phyloP scores from a whole-genome alignment of 1,140 invertebrate species.

The Drosophila insularis region DNA sequence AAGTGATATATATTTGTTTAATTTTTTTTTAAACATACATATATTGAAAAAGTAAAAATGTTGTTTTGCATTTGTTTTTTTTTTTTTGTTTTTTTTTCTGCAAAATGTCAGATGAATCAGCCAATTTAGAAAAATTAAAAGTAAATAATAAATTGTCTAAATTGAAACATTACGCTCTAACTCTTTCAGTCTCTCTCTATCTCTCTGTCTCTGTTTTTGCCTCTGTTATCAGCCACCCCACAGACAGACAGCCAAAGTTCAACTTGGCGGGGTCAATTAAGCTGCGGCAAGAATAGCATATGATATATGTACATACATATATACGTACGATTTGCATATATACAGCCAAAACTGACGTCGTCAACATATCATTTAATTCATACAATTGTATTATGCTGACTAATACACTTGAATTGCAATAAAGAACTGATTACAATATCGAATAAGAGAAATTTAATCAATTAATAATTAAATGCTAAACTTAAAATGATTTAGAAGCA shows the following conservation, averaged over 20 bases:
- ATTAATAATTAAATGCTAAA: not conserved
- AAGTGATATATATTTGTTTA: not conserved
- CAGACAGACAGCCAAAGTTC: constrained; percentile 44
- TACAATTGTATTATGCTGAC: constrained; percentile 45
- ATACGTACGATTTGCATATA: not conserved
- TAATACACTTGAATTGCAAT: constrained; percentile 40
- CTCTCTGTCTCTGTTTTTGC: not conserved
- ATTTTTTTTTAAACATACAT: not conserved
- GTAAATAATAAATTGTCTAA: constrained; percentile 73
- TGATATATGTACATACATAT: constrained; percentile 10
- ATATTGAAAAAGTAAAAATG: not conserved
- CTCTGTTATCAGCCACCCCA: constrained; percentile 47
- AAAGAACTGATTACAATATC: constrained; percentile 44
- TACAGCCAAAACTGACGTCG: constrained; percentile 51
- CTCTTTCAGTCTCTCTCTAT: not conserved
- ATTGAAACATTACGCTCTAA: constrained; percentile 47
- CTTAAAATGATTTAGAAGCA: no score
- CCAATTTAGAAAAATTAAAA: constrained; percentile 68
- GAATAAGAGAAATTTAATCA: not conserved
- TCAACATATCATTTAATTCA: constrained; percentile 15
- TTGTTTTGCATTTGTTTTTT: not conserved
- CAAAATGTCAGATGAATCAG: constrained; percentile 58
- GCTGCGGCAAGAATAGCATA: constrained; percentile 29
- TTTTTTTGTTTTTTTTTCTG: constrained; percentile 6
- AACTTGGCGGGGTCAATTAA: constrained; percentile 64